These are phyloP conservation scores for Istiophorus platypterus DNA, from an alignment of 2,113 vertebrate genomes.

Conservation along the genomic window DNA sequence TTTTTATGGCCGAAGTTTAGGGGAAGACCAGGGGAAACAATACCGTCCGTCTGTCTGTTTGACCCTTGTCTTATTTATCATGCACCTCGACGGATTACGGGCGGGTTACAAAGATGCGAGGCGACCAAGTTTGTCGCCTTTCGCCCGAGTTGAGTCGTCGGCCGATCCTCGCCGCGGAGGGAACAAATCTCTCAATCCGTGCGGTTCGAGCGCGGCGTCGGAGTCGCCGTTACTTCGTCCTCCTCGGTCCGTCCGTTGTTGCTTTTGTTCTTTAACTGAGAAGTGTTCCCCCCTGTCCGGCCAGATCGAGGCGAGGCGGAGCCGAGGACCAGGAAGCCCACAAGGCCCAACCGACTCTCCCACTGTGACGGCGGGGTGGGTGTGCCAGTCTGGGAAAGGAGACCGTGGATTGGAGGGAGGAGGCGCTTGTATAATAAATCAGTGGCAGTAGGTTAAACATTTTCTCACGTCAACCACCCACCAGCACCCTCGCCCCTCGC, in stretches of 20 bases:
- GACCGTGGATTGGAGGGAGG: constrained; percentile 76
- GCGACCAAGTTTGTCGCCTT: constrained; percentile 75
- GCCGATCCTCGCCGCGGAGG: constrained; percentile 2
- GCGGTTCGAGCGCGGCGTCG: constrained; percentile 15
- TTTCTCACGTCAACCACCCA: constrained; percentile 45
- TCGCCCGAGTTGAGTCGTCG: constrained; percentile 62
- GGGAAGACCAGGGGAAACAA: constrained; percentile 64
- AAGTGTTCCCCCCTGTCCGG: constrained; percentile 86
- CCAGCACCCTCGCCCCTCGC: not conserved
- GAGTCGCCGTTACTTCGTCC: constrained; percentile 54
- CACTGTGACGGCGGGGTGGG: constrained; percentile 76
- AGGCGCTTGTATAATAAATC: constrained; percentile 68
- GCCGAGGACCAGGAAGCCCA: constrained; percentile 84
- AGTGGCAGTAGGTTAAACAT: constrained; percentile 43
- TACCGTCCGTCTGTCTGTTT: constrained; percentile 68
- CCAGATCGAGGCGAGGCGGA: constrained; percentile 84
- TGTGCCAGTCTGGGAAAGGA: constrained; percentile 73
- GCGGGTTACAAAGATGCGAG: constrained; percentile 68
- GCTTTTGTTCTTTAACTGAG: constrained; percentile 87
- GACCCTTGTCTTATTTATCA: constrained; percentile 78
- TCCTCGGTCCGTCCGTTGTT: constrained; percentile 71
- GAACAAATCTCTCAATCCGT: constrained; percentile 31
- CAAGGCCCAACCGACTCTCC: constrained; percentile 80
- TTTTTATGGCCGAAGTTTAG: constrained; percentile 65
- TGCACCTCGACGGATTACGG: constrained; percentile 74